Evolutionary conservation across 2,797 vertebrate genomes (phyloP).

Genomic region (Microctenopoma stevenorrisi): DNA sequence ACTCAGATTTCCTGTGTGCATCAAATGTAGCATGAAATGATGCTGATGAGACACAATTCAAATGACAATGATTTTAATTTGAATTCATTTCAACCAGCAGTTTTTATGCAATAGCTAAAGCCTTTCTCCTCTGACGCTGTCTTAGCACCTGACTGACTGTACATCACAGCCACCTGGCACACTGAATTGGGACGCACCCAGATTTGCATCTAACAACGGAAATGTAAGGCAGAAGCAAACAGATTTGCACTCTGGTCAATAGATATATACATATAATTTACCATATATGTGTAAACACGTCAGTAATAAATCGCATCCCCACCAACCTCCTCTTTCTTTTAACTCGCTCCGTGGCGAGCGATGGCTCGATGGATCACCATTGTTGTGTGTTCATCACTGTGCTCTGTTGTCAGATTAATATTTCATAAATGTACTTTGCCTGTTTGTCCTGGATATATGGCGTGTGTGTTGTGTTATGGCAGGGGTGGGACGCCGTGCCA

Average conservation of each 20-base stretch:
- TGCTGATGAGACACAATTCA: too few species aligned
- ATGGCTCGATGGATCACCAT: not conserved
- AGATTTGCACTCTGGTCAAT: not conserved
- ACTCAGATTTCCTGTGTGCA: too few species aligned
- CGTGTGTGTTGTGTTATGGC: not conserved
- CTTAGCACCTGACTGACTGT: not conserved
- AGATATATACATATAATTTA: not conserved
- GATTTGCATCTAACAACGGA: not conserved
- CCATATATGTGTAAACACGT: not conserved
- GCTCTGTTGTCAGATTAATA: not conserved
- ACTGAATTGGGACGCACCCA: not conserved
- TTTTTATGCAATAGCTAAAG: too few species aligned
- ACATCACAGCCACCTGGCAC: accelerated
- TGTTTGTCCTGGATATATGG: not conserved
- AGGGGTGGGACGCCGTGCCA: not conserved
- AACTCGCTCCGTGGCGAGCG: not conserved
- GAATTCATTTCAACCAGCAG: too few species aligned
- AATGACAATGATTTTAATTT: too few species aligned
- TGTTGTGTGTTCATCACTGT: not conserved
- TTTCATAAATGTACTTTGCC: not conserved
- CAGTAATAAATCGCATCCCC: not conserved
- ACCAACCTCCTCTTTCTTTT: not conserved
- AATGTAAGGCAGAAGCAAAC: not conserved
- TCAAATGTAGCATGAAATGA: too few species aligned
- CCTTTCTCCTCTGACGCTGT: not conserved